These are phyloP conservation scores for Heterodera schachtii DNA, from an alignment of 1,140 invertebrate species.

Conservation along the genomic window DNA sequence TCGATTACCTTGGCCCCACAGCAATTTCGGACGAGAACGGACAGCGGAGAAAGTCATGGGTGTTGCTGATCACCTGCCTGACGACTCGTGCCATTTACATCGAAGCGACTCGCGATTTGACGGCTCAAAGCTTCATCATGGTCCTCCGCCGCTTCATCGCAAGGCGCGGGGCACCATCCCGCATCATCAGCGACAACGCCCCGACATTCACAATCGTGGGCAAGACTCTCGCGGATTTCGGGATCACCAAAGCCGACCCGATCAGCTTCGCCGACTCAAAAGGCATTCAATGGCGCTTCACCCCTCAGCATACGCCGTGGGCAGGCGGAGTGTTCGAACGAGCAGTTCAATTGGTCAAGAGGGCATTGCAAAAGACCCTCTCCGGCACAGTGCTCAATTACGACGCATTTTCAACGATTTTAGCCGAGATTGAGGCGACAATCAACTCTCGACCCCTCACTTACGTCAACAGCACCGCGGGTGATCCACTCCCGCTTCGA, in stretches of 20 bases:
- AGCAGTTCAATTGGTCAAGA: neutral
- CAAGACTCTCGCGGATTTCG: too few species aligned
- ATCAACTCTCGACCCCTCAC: conserved; percentile 13
- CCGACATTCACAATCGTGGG: neutral
- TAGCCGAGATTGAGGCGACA: conserved; percentile 13
- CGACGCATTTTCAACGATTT: neutral
- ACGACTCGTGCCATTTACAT: neutral
- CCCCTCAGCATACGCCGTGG: neutral
- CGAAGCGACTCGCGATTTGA: conserved; percentile 3
- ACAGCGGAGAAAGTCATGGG: too few species aligned
- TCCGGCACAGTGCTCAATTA: neutral
- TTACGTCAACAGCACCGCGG: neutral
- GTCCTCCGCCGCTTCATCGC: conserved; percentile 8
- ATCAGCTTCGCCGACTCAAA: too few species aligned
- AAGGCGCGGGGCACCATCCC: neutral
- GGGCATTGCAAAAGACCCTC: neutral
- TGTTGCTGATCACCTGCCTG: too few species aligned
- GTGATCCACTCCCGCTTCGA: neutral
- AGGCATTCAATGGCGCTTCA: too few species aligned
- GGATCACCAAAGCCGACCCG: too few species aligned
- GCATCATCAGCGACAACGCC: conserved; percentile 10
- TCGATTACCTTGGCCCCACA: too few species aligned
- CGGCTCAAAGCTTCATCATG: neutral
- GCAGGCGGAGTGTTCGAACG: neutral
- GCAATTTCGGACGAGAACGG: too few species aligned